Conservation (phyloP, 2,113 vertebrate species). For the Chauna torquata region DNA sequence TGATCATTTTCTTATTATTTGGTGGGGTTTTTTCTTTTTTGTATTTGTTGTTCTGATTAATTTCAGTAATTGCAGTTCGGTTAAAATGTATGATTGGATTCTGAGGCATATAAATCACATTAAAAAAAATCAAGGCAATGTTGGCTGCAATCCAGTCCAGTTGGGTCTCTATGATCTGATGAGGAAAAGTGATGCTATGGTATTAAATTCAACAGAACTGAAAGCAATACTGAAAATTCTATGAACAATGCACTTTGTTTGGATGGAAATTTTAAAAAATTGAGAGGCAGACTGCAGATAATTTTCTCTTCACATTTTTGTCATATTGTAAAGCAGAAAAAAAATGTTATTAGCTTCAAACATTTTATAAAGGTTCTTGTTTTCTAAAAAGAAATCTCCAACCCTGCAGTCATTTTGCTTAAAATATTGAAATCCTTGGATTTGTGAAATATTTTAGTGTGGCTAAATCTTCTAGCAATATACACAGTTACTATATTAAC, state of each 20-base stretch:
- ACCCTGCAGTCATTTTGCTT: background rate
- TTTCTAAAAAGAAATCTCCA: background rate
- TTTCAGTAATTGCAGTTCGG: background rate
- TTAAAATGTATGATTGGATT: background rate
- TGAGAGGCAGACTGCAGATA: background rate
- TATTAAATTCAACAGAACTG: background rate
- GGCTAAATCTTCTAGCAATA: background rate
- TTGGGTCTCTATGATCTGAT: background rate
- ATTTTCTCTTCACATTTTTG: background rate
- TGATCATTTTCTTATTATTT: background rate
- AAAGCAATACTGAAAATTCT: background rate
- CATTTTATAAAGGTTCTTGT: background rate
- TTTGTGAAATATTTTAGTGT: background rate
- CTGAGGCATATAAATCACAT: background rate
- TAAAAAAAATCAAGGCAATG: background rate
- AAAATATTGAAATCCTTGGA: background rate
- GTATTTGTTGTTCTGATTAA: background rate
- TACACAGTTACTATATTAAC: background rate
- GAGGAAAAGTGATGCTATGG: background rate
- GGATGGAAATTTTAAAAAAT: background rate
- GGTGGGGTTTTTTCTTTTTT: background rate
- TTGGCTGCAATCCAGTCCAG: background rate
- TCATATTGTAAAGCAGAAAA: background rate
- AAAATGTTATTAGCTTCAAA: background rate
- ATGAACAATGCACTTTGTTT: background rate